A percentile compares a stretch with the other conserved stretches of the same genome.
Evolutionary conservation across 2,888 invertebrate genomes (phyloP).

Genomic region (Bhutanitis thaidina): DNA sequence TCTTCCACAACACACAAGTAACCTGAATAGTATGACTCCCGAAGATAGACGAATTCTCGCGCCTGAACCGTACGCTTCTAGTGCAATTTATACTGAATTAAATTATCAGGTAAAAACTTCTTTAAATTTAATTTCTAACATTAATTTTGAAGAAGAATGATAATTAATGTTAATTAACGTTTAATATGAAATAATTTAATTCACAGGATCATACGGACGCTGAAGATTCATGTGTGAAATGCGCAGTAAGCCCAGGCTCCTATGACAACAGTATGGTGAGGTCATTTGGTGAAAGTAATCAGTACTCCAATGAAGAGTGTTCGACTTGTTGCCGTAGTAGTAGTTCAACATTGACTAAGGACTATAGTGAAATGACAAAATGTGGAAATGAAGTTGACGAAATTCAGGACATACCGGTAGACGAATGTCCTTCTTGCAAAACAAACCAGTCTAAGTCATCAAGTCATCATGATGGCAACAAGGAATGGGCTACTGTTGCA

Average conservation of each 20-base stretch:
- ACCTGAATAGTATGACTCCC: conserved; percentile 55
- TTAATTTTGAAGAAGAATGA: no score
- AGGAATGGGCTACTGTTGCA: conserved; percentile 65
- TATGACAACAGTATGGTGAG: conserved; percentile 76
- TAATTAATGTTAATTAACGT: no score
- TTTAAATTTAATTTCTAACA: no score
- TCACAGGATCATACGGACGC: conserved; percentile 71
- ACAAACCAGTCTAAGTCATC: conserved; percentile 69
- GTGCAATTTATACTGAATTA: conserved; percentile 80
- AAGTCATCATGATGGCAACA: conserved; percentile 65
- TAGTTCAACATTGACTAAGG: conserved; percentile 69
- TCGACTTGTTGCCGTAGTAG: conserved; percentile 72
- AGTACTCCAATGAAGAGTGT: conserved; percentile 72
- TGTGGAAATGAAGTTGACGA: conserved; percentile 67
- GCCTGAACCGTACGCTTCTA: conserved; percentile 88
- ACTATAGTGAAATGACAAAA: conserved; percentile 75
- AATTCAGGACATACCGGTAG: conserved; percentile 63
- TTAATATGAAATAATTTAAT: neutral
- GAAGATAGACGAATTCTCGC: conserved; percentile 61
- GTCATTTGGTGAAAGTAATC: conserved; percentile 68
- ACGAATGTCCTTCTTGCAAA: conserved; percentile 72
- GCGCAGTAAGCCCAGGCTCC: conserved; percentile 76
- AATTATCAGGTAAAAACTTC: conserved; percentile 57
- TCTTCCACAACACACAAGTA: conserved; percentile 63
- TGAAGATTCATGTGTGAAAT: conserved; percentile 77